Base-by-base conservation (phyloP, 2,113 vertebrate genomes). In the Trochalopteron elliotii region DNA sequence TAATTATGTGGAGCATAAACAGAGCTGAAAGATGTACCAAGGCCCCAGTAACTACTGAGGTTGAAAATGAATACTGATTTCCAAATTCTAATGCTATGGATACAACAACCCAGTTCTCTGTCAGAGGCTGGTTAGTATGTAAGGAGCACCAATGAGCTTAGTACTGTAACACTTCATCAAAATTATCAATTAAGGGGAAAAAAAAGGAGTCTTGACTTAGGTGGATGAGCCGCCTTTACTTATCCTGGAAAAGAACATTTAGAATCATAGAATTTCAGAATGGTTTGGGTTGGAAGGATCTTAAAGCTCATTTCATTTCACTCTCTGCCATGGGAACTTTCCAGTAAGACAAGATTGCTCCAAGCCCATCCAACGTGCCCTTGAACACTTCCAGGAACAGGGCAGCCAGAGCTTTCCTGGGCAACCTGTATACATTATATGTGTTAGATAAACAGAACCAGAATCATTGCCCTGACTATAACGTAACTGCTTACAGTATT, bases 381-480 rank as follows among this genome's bases (percentile, higher is more conserved):
- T 18, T 45, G 53, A 37, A 31, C 40, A 31, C 21, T 23, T 19
- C 9, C 55, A 83, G 28, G 39, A 57, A 39, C 10, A n/a, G 69
- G 7, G 16, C 53, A 82, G 53, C 16, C 53, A 83, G 8, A 47
- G 47, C 24, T 55, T 55, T 40, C 35, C 55, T 9, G 31, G 47
- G 21, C 20, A 83, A 25, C 11, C 70, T 55, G 11, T 10, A 5
- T 5, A 30, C 5, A 19, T 49, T 33, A 1, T 20, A 33, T 28
- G 50, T 16, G 25, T 27, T 50, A 14, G 27, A 50, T 50, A 50
- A 50, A 50, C 7, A 25, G 9, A 52, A 31, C 7, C 16, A n/a
- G 7, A 89, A 37, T 23, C 31, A 25, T 9, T 3, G 1, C 7
- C 7, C 2, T 11, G 2, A 2, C 4, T 15, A 2, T 1, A 83